phyloP scores from a whole-genome alignment of 2,888 invertebrate genomes.

The Diogma glabrata region DNA sequence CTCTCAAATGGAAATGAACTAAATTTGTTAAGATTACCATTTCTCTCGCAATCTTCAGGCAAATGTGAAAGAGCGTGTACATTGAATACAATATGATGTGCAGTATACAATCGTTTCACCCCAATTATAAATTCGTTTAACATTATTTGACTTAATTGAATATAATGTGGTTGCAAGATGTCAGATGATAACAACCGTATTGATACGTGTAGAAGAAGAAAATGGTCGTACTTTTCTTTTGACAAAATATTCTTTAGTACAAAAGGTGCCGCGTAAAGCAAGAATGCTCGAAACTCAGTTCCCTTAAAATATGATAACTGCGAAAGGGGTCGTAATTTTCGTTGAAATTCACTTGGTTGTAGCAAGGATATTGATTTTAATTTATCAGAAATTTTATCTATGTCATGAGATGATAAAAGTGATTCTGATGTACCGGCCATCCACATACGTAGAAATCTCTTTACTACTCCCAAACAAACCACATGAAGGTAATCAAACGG shows the following conservation, averaged over 20 bases:
- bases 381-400: not conserved
- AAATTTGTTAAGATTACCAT: slow-evolving; percentile 19
- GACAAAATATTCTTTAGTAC: slow-evolving; percentile 17
- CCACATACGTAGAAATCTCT: slow-evolving; percentile 15
- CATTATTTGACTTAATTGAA: slow-evolving; percentile 6
- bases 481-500: slow-evolving; percentile 13
- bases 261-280: slow-evolving; percentile 22
- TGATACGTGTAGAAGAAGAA: slow-evolving; percentile 18
- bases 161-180: not conserved
- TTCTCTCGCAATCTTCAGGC: slow-evolving; percentile 17
- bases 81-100: slow-evolving; percentile 18
- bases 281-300: slow-evolving; percentile 10
- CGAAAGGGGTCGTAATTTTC: slow-evolving; percentile 17
- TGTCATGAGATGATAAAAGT: not conserved
- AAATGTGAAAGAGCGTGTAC: slow-evolving; percentile 18
- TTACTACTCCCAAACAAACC: slow-evolving; percentile 19
- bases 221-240: slow-evolving; percentile 17
- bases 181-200: slow-evolving; percentile 19
- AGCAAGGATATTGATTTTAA: slow-evolving; percentile 9
- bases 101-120: slow-evolving; percentile 17
- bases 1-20: slow-evolving; percentile 21
- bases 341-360: slow-evolving; percentile 20
- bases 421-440: slow-evolving; percentile 12
- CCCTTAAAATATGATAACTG: slow-evolving; percentile 21
- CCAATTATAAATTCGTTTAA: not conserved